Conservation (phyloP, 23 tunicate species). For the Aplidium turbinatum region DNA sequence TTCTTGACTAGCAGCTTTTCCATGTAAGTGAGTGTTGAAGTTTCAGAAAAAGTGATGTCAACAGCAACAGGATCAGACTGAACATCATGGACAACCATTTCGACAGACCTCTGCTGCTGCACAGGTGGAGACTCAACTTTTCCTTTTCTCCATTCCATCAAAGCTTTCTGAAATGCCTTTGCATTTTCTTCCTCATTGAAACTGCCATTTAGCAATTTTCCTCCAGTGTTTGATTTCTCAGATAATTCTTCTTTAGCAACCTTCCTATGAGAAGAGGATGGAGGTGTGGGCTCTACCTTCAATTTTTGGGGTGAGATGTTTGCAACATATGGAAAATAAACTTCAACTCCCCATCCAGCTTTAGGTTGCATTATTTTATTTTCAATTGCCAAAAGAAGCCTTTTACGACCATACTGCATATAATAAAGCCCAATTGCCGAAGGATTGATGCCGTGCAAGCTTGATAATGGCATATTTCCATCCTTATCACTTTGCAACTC, state of each 20-base stretch:
- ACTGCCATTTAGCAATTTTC: constrained; percentile 37
- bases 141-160: constrained; percentile 67
- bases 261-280: neutral
- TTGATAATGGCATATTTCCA: constrained; percentile 73
- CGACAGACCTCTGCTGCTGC: constrained; percentile 3
- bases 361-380: constrained; percentile 72
- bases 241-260: neutral
- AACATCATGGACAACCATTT: constrained; percentile 81
- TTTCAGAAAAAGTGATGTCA: constrained; percentile 67
- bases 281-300: constrained; percentile 5
- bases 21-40: constrained; percentile 66
- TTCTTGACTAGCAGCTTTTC: constrained; percentile 62
- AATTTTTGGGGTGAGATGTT: constrained; percentile 26
- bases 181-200: constrained; percentile 89
- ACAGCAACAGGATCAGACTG: constrained; percentile 63
- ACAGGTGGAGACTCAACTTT: neutral
- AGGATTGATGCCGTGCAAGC: constrained; percentile 62
- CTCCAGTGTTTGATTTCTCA: constrained; percentile 7
- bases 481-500: constrained; percentile 86
- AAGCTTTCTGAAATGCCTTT: constrained; percentile 73
- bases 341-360: constrained; percentile 85
- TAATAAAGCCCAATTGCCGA: constrained; percentile 77
- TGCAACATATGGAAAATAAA: constrained; percentile 74
- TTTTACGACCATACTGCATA: constrained; percentile 69
- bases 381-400: constrained; percentile 78